Percentiles rank a stretch among this genome's conserved stretches.
phyloP scores from a whole-genome alignment of 1,140 invertebrate species.

The Cydia pomonella region DNA sequence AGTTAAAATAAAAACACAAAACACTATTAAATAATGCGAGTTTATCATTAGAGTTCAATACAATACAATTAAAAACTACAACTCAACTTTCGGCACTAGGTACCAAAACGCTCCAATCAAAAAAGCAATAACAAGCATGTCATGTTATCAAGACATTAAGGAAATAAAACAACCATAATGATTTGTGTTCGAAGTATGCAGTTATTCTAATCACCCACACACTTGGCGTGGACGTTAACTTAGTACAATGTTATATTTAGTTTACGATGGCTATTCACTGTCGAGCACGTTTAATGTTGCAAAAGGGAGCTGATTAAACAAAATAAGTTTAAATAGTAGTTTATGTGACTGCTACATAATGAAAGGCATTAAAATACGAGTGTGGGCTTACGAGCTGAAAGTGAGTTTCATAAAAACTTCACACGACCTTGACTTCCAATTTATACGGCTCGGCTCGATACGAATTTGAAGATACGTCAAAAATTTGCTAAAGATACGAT shows the following conservation, averaged over 20 bases:
- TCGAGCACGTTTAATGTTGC: neutral
- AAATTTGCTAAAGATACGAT: no score
- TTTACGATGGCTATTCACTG: neutral
- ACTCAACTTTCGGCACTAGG: neutral
- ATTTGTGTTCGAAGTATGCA: constrained; percentile 29
- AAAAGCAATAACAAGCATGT: constrained; percentile 14
- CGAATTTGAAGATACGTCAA: no score
- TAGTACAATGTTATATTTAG: constrained; percentile 5
- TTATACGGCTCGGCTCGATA: no score
- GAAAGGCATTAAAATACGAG: no score
- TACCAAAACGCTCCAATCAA: neutral
- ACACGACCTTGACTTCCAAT: no score
- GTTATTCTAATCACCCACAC: constrained; percentile 32
- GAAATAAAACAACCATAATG: constrained; percentile 28
- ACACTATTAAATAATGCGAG: no score
- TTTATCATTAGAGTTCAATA: no score
- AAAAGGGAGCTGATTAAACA: no score
- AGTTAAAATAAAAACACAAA: neutral
- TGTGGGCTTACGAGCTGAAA: no score
- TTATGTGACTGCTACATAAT: no score
- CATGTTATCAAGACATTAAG: constrained; percentile 19
- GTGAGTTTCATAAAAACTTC: no score
- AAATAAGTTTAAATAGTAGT: no score
- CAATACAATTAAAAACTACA: neutral
- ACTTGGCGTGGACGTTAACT: constrained; percentile 21